phyloP scores from a whole-genome alignment of 1,140 invertebrate species.

The Drosophila obscura region DNA sequence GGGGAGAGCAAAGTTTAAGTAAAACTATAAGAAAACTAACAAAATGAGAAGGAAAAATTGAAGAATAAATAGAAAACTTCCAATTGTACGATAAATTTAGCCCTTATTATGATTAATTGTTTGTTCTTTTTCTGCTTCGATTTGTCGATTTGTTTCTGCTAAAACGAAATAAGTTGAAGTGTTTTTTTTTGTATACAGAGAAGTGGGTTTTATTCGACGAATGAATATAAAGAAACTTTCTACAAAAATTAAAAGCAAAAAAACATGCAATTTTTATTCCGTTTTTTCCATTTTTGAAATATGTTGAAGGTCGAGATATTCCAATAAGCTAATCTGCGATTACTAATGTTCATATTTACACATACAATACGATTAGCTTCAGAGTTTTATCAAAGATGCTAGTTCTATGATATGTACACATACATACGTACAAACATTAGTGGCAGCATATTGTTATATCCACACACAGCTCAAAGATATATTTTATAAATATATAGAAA shows the following conservation, averaged over 20 bases:
- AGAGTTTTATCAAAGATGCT: too few relatives aligned
- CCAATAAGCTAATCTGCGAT: too few relatives aligned
- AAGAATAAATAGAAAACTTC: slow-evolving; percentile 38
- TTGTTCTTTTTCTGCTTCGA: slow-evolving; percentile 14
- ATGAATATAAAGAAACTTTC: slow-evolving; percentile 39
- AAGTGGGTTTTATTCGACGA: slow-evolving; percentile 33
- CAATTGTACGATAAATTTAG: slow-evolving; percentile 65
- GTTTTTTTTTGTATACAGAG: slow-evolving; percentile 35
- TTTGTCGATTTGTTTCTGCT: slow-evolving; percentile 40
- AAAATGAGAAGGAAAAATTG: slow-evolving; percentile 7
- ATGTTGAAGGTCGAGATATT: too few relatives aligned
- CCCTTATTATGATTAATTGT: slow-evolving; percentile 37
- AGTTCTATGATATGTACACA: too few relatives aligned
- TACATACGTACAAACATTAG: too few relatives aligned
- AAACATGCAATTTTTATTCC: slow-evolving; percentile 20
- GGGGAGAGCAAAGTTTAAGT: too few relatives aligned
- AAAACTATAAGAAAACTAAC: background rate
- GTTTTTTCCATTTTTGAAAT: slow-evolving; percentile 1
- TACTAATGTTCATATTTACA: too few relatives aligned
- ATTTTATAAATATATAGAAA: too few relatives aligned
- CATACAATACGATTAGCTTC: too few relatives aligned
- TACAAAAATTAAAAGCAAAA: slow-evolving; percentile 26
- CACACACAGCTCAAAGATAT: too few relatives aligned
- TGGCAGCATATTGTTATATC: too few relatives aligned
- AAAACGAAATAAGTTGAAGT: slow-evolving; percentile 23